A percentile compares a stretch with the other conserved stretches of the same genome.
Conservation (phyloP, 2,113 vertebrate species). For the Chamaea fasciata region DNA sequence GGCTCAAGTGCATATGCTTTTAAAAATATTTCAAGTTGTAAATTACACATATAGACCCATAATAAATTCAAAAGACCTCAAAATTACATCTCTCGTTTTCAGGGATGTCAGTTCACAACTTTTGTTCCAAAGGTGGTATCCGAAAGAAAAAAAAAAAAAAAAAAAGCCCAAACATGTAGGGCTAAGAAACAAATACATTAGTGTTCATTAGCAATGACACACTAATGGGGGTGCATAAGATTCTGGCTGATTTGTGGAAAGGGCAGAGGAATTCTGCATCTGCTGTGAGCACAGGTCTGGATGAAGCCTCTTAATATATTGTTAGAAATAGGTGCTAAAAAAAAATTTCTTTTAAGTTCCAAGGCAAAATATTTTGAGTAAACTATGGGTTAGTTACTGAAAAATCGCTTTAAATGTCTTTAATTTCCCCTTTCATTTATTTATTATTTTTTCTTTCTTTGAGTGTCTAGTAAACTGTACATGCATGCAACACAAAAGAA, state of each 20-base stretch:
- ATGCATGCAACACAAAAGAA: background rate
- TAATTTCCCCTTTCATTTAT: background rate
- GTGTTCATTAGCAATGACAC: background rate
- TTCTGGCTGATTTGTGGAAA: background rate
- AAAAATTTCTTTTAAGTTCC: background rate
- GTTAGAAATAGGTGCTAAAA: background rate
- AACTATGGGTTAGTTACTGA: background rate
- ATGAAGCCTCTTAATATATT: background rate
- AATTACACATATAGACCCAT: background rate
- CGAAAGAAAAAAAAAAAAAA: background rate
- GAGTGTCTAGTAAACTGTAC: accelerated
- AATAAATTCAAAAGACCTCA: background rate
- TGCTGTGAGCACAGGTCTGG: background rate
- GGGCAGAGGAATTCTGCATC: background rate
- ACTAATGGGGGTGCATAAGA: background rate
- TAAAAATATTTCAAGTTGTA: background rate
- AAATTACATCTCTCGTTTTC: background rate
- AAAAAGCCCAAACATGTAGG: background rate
- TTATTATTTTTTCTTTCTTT: background rate
- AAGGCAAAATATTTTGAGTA: background rate
- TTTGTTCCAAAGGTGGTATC: background rate
- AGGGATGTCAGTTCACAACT: background rate
- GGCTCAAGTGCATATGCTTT: background rate
- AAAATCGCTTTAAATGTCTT: background rate
- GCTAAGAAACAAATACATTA: background rate